Percentiles rank a stretch among this genome's conserved stretches.
phyloP scores from a whole-genome alignment of 2,113 vertebrate genomes.

The Pseudolaguvia tuberculata region DNA sequence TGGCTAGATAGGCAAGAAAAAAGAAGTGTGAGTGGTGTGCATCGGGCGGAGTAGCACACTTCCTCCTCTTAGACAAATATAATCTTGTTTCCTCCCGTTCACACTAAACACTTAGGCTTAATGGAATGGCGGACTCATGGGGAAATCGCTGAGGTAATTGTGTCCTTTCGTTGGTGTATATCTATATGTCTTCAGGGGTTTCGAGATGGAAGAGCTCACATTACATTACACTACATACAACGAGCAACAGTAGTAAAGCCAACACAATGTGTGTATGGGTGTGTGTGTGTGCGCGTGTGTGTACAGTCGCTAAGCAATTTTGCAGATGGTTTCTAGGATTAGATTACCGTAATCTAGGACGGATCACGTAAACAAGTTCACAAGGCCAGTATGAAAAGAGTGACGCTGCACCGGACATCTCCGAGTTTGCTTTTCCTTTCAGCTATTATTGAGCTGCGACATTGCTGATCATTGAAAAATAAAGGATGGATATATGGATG shows the following conservation, averaged over 20 bases:
- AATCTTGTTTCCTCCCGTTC: slow-evolving; percentile 9
- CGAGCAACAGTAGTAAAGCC: slow-evolving; percentile 19
- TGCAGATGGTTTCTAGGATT: slow-evolving; percentile 54
- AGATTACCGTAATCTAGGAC: slow-evolving; percentile 64
- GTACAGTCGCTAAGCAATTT: slow-evolving; percentile 45
- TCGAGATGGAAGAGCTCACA: slow-evolving; percentile 29
- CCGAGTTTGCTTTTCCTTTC: background rate
- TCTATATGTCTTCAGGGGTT: slow-evolving; percentile 37
- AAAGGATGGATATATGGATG: too few species aligned
- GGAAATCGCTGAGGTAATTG: slow-evolving; percentile 42
- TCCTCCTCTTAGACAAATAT: slow-evolving; percentile 20
- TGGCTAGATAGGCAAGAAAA: background rate
- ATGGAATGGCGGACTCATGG: slow-evolving; percentile 26
- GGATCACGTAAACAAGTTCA: slow-evolving; percentile 62
- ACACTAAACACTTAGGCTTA: slow-evolving; percentile 32
- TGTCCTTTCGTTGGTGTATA: slow-evolving; percentile 34
- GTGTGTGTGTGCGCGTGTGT: slow-evolving; percentile 31
- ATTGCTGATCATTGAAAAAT: background rate
- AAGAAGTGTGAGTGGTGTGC: background rate
- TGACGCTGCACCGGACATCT: background rate
- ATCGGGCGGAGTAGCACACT: slow-evolving; percentile 13
- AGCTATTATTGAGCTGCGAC: background rate
- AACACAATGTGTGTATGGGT: slow-evolving; percentile 41
- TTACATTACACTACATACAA: slow-evolving; percentile 39
- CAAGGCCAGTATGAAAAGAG: slow-evolving; percentile 31